Evolutionary conservation across 2,797 vertebrate species (phyloP).

Genomic region (Sphaeramia orbicularis): DNA sequence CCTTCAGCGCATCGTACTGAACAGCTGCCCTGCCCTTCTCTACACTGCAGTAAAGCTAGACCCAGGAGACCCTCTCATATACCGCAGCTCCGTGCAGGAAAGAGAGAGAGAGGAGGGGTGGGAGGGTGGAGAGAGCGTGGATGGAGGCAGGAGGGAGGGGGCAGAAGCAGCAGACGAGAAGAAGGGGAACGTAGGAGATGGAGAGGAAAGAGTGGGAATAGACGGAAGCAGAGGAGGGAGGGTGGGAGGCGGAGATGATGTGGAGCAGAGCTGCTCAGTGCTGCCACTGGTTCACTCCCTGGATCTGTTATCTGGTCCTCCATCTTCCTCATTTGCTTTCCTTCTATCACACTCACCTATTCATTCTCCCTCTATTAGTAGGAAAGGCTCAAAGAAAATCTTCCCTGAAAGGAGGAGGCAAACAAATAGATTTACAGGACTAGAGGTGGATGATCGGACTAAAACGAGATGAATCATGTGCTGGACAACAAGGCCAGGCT

Average conservation of each 20-base stretch:
- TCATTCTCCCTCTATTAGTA: conserved; percentile 5
- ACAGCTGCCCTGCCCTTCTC: conserved; percentile 77
- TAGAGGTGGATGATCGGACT: background rate
- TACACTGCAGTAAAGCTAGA: conserved; percentile 85
- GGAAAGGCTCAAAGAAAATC: conserved; percentile 1
- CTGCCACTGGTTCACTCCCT: conserved; percentile 42
- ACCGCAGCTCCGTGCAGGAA: conserved; percentile 76
- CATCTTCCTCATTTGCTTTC: conserved; percentile 57
- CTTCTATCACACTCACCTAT: background rate
- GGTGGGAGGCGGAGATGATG: conserved; percentile 32
- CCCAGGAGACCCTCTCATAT: conserved; percentile 82
- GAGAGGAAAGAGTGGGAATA: conserved; percentile 50
- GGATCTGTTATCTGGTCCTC: conserved; percentile 65
- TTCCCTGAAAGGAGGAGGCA: conserved; percentile 14
- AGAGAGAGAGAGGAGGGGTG: conserved; percentile 36
- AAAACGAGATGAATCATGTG: background rate
- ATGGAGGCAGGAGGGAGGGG: background rate
- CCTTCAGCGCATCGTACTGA: conserved; percentile 82
- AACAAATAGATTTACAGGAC: conserved; percentile 1
- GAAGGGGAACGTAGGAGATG: conserved; percentile 44
- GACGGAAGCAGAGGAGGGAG: conserved; percentile 29
- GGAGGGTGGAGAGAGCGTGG: conserved; percentile 2
- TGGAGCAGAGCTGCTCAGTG: conserved; percentile 43
- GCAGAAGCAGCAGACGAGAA: conserved; percentile 44
- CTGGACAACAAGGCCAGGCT: conserved; percentile 9